phyloP scores from a whole-genome alignment of 2,797 vertebrate species.

The Graptemys geographica region DNA sequence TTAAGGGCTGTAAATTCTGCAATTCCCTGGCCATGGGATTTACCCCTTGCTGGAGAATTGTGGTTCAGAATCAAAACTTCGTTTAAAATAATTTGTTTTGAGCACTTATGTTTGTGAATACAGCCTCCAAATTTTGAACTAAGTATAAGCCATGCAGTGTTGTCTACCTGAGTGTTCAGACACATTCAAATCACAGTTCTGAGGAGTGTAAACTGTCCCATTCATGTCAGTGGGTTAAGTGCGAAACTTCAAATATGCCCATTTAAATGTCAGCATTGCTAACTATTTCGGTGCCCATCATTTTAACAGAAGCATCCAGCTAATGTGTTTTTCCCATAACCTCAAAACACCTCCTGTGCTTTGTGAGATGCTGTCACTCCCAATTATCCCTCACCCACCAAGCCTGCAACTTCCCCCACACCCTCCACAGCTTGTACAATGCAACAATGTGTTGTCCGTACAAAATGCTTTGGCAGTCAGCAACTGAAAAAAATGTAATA shows the following conservation, averaged over 20 bases:
- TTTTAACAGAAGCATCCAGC: background rate
- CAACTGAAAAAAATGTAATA: background rate
- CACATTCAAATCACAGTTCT: background rate
- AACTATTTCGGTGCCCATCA: background rate
- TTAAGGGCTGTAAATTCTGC: background rate
- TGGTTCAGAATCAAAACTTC: accelerated
- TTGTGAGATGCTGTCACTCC: background rate
- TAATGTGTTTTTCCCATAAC: background rate
- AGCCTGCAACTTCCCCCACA: background rate
- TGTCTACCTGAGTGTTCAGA: background rate
- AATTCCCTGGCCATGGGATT: background rate
- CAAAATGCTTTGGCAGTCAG: background rate
- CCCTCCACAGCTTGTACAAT: background rate
- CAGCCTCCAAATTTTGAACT: background rate
- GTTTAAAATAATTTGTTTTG: background rate
- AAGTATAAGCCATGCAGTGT: background rate
- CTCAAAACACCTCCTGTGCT: background rate
- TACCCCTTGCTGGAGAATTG: background rate
- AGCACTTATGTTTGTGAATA: background rate
- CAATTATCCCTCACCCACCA: background rate
- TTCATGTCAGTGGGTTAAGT: background rate
- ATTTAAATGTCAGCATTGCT: background rate
- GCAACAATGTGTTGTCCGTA: background rate
- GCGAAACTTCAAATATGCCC: background rate
- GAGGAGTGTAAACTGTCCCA: background rate